Percentiles rank a stretch among this genome's conserved stretches.
Evolutionary conservation across 2,113 vertebrate species (phyloP).

Genomic region (Tupaia chinensis): DNA sequence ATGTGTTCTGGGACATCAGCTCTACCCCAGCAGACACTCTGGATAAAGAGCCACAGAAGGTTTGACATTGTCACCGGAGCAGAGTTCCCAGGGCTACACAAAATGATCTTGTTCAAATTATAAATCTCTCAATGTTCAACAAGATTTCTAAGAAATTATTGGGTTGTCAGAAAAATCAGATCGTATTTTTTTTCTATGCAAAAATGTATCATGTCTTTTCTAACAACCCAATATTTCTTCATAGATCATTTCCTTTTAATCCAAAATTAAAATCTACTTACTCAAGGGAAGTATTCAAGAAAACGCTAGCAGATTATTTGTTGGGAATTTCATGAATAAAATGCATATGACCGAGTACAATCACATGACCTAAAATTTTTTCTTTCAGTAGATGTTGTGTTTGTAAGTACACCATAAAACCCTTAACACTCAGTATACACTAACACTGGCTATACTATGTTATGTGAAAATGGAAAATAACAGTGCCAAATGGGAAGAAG

Average conservation of each 20-base stretch:
- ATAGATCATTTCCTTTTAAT: constrained; percentile 51
- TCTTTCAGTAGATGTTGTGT: constrained; percentile 3
- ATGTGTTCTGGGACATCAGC: not conserved
- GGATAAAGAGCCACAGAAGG: not conserved
- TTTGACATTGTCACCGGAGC: not conserved
- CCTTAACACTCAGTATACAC: not conserved
- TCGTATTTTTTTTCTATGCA: too few species aligned
- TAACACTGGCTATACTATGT: not conserved
- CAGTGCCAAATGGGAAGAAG: not conserved
- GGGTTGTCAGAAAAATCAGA: too few species aligned
- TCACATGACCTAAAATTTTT: not conserved
- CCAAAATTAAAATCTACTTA: constrained; percentile 59
- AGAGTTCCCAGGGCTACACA: not conserved
- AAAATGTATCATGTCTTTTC: too few species aligned
- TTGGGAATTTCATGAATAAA: constrained; percentile 32
- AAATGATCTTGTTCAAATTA: constrained; percentile 14
- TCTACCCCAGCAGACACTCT: not conserved
- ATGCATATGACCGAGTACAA: not conserved
- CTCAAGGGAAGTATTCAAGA: not conserved
- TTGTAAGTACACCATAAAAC: constrained; percentile 21
- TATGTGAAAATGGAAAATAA: constrained; percentile 56
- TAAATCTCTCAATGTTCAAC: constrained; percentile 42
- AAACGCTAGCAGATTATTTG: not conserved
- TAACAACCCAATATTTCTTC: not conserved
- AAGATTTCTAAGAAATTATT: constrained; percentile 40